Percentiles rank a stretch among this genome's conserved stretches.
These are phyloP conservation scores for Cinclus mexicanus DNA, from an alignment of 2,113 vertebrate species.

Conservation along the genomic window DNA sequence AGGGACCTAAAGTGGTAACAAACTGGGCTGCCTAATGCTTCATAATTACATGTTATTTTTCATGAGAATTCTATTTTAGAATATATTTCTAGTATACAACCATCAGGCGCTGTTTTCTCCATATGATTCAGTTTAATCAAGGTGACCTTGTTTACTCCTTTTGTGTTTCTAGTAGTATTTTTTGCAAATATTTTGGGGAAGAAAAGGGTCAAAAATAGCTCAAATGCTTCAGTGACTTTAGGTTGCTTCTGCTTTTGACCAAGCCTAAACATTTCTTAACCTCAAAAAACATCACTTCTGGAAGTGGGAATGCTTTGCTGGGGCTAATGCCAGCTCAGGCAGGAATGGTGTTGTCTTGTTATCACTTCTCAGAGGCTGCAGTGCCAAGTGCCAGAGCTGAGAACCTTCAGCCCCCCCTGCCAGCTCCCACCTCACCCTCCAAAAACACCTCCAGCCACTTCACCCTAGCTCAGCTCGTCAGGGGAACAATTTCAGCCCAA, in stretches of 20 bases:
- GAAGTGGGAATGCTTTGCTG: neutral
- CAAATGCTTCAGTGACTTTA: neutral
- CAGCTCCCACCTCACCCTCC: neutral
- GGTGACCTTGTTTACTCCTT: neutral
- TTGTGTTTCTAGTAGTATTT: neutral
- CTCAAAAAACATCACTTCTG: neutral
- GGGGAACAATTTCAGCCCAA: neutral
- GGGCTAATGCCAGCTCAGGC: neutral
- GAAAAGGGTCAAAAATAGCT: neutral
- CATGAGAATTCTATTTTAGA: neutral
- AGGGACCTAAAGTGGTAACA: neutral
- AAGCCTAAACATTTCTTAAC: neutral
- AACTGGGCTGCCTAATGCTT: neutral
- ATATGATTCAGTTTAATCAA: neutral
- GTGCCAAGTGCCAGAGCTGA: neutral
- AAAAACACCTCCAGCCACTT: neutral
- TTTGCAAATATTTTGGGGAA: neutral
- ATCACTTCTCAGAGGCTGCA: neutral
- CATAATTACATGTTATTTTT: neutral
- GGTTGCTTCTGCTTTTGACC: neutral
- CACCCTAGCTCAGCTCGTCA: neutral
- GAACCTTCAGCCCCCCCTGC: neutral
- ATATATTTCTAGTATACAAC: neutral
- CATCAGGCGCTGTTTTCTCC: neutral
- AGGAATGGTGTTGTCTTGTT: neutral